phyloP scores from a whole-genome alignment of 2,797 vertebrate genomes.

The Chlorospingus flavigularis region DNA sequence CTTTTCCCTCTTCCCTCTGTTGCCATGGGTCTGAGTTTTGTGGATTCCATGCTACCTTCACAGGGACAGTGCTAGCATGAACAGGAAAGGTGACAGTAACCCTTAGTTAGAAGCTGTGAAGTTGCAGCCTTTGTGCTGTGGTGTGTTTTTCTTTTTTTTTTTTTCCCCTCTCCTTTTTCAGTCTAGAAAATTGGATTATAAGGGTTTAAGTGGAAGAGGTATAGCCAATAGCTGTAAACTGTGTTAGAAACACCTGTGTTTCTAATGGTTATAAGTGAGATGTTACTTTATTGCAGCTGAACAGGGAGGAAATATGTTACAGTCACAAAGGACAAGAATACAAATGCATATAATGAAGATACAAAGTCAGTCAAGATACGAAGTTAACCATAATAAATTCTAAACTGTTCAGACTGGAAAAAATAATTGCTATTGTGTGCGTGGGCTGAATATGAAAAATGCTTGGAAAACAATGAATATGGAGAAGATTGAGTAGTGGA shows the following conservation, averaged over 20 bases:
- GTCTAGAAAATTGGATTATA: background rate
- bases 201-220: background rate
- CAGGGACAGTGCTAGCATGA: background rate
- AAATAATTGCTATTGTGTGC: background rate
- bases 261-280: background rate
- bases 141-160: background rate
- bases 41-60: background rate
- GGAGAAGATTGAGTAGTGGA: background rate
- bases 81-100: background rate
- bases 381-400: background rate
- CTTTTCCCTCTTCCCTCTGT: background rate
- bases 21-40: background rate
- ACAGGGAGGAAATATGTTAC: background rate
- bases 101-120: background rate
- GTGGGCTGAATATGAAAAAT: background rate
- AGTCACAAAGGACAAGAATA: background rate
- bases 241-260: background rate
- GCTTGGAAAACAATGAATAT: background rate
- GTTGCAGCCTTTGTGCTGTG: background rate
- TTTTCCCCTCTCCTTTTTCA: accelerated
- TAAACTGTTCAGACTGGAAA: background rate
- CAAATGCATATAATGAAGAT: background rate
- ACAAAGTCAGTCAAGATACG: background rate
- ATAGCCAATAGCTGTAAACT: background rate
- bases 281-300: background rate